Conservation (phyloP, 2,888 invertebrate species). For the Oegoconia quadripuncta region DNA sequence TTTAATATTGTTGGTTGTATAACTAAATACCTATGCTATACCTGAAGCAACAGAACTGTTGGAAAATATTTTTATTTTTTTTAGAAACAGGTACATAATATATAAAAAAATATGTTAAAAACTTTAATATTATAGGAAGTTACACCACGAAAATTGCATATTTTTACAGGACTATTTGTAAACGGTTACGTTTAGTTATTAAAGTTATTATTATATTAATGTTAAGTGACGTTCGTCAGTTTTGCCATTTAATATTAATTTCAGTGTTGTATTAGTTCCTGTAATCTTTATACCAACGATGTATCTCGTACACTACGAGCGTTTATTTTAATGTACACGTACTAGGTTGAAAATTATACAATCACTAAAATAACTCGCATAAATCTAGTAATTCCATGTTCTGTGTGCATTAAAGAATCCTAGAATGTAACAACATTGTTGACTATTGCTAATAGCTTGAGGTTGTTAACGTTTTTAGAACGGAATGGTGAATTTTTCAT, state of each 20-base stretch:
- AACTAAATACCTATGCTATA: too few relatives aligned
- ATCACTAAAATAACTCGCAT: conserved; percentile 47
- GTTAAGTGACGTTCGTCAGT: conserved; percentile 1
- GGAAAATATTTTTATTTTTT: too few relatives aligned
- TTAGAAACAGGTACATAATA: too few relatives aligned
- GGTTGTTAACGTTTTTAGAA: conserved; percentile 78
- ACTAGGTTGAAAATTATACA: conserved; percentile 29
- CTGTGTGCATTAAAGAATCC: conserved; percentile 72
- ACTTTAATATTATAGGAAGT: too few relatives aligned
- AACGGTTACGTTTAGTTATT: too few relatives aligned
- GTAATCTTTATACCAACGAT: neutral
- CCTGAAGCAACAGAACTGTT: too few relatives aligned
- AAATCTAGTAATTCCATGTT: conserved; percentile 54
- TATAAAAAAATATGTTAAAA: too few relatives aligned
- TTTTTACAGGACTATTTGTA: too few relatives aligned
- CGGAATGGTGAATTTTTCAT: conserved; percentile 74
- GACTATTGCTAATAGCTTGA: conserved; percentile 80
- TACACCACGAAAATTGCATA: neutral
- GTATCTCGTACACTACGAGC: conserved; percentile 26
- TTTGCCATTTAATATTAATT: neutral
- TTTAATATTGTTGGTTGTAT: too few relatives aligned
- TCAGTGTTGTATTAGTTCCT: conserved; percentile 1
- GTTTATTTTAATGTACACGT: conserved; percentile 23
- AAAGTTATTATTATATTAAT: neutral
- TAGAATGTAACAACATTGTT: conserved; percentile 77